Conservation (phyloP, 2,797 vertebrate species). For the Discoglossus pictus region DNA sequence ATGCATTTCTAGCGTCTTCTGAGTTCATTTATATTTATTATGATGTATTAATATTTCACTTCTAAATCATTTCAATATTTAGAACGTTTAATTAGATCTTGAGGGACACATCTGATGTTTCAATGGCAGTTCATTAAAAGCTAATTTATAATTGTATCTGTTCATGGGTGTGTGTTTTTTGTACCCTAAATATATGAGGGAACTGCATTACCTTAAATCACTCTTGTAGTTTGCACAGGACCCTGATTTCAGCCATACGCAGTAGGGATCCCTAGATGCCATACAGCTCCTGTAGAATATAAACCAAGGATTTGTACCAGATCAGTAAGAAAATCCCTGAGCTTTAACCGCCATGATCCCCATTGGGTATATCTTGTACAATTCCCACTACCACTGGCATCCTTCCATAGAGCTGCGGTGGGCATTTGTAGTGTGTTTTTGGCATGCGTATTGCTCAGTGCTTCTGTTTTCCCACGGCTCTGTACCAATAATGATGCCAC, state of each 20-base stretch:
- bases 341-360: neutral
- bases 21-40: neutral
- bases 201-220: constrained; percentile 73
- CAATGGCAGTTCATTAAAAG: neutral
- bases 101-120: neutral
- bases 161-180: neutral
- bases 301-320: neutral
- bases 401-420: constrained; percentile 9
- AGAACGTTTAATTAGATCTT: constrained; percentile 31
- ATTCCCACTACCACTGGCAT: constrained; percentile 7
- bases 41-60: constrained; percentile 14
- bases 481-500: too few species aligned
- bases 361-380: too few species aligned
- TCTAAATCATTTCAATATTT: constrained; percentile 5
- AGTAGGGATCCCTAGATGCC: constrained; percentile 88
- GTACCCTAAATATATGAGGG: neutral
- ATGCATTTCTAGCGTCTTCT: neutral
- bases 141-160: too few species aligned
- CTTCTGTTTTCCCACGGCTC: neutral
- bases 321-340: too few species aligned
- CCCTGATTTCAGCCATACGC: constrained; percentile 81
- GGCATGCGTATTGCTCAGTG: neutral
- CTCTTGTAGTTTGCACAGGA: constrained; percentile 76
- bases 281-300: constrained; percentile 79
- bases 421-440: neutral